Conservation (phyloP, 1,140 invertebrate species). For the Aphelenchoides fujianensis region DNA sequence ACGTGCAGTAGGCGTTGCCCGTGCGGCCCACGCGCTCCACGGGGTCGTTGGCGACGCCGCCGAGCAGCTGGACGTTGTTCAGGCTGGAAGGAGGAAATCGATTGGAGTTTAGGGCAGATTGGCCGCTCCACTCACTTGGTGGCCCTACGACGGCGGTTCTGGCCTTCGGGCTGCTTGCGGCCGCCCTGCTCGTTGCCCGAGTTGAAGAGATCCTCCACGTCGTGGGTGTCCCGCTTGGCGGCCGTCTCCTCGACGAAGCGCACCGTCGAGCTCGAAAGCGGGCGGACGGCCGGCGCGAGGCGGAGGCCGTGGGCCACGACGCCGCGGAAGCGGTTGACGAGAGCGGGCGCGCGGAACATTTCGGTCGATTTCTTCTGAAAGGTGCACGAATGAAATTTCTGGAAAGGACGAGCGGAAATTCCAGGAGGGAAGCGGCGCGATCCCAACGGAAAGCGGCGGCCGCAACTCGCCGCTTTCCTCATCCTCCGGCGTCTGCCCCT, state of each 20-base stretch:
- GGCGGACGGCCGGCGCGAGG: neutral
- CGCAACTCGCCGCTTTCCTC: neutral
- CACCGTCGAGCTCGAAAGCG: neutral
- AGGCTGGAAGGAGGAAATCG: slow-evolving; percentile 21
- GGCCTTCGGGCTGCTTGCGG: neutral
- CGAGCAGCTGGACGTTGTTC: slow-evolving; percentile 35
- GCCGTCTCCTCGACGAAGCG: neutral
- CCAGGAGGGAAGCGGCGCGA: too few species aligned
- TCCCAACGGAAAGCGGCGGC: neutral
- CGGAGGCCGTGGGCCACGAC: neutral
- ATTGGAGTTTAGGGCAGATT: neutral
- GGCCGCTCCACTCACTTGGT: slow-evolving; percentile 1
- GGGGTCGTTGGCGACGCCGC: slow-evolving; percentile 32
- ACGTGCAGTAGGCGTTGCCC: slow-evolving; percentile 27
- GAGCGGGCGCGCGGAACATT: neutral
- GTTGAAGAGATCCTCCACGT: slow-evolving; percentile 1
- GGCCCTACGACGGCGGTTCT: neutral
- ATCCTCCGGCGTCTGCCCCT: too few species aligned
- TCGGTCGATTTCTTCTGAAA: neutral
- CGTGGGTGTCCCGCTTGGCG: neutral
- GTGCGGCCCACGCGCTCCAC: slow-evolving; percentile 16
- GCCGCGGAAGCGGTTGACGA: neutral
- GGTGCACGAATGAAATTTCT: too few species aligned
- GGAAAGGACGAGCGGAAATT: too few species aligned
- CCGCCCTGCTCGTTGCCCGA: neutral